These are phyloP conservation scores for Spodoptera frugiperda DNA, from an alignment of 1,140 invertebrate species.

Conservation along the genomic window DNA sequence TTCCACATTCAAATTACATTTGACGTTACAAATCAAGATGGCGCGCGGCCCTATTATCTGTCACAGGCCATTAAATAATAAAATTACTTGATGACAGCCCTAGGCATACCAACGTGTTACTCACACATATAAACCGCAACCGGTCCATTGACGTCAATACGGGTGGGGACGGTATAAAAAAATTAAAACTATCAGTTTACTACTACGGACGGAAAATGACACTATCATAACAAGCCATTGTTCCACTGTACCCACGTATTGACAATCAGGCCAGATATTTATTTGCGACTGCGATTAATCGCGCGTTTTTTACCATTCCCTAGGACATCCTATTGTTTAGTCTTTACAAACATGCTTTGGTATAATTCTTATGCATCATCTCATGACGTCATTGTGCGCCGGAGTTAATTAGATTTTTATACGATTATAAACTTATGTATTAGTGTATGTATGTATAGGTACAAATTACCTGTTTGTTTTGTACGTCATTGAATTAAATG, in stretches of 20 bases:
- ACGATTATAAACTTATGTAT: neutral
- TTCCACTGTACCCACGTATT: constrained; percentile 57
- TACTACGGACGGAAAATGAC: constrained; percentile 59
- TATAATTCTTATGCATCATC: constrained; percentile 11
- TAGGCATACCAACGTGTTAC: constrained; percentile 55
- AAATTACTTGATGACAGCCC: constrained; percentile 55
- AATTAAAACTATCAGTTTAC: constrained; percentile 67
- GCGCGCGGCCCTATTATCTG: neutral
- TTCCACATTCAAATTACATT: neutral
- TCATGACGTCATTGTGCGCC: constrained; percentile 3
- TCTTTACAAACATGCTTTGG: constrained; percentile 23
- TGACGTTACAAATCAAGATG: neutral
- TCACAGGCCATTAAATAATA: constrained; percentile 7
- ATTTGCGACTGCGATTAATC: constrained; percentile 32
- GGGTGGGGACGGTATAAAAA: constrained; percentile 55
- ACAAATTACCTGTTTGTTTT: neutral
- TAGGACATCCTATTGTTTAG: constrained; percentile 32
- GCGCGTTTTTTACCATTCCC: constrained; percentile 1
- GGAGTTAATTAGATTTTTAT: constrained; percentile 29
- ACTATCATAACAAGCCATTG: constrained; percentile 75
- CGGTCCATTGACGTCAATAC: constrained; percentile 72
- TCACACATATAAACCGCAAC: constrained; percentile 61
- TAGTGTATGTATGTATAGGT: neutral
- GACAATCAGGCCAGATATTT: constrained; percentile 36
- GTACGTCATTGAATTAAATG: constrained; percentile 13